These are phyloP conservation scores for Garrulus glandarius DNA, from an alignment of 2,797 vertebrate genomes.

Conservation along the genomic window DNA sequence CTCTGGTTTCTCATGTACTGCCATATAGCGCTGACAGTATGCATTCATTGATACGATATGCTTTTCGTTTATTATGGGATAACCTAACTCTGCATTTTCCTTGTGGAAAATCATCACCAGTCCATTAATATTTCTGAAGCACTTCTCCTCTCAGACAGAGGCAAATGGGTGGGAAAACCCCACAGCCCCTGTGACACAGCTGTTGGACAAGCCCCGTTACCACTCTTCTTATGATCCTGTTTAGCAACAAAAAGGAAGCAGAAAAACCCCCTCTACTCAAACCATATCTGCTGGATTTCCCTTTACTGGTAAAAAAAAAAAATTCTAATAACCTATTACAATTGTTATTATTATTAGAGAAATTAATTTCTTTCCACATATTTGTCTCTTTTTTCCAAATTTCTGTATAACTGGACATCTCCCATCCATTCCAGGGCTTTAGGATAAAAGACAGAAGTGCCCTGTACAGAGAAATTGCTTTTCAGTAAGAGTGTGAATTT, in stretches of 20 bases:
- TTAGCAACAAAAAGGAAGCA: background rate
- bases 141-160: background rate
- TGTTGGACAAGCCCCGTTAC: background rate
- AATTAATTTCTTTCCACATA: background rate
- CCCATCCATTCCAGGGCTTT: background rate
- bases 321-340: background rate
- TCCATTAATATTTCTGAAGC: background rate
- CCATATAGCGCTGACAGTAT: background rate
- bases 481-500: background rate
- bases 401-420: background rate
- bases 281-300: background rate
- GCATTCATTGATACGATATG: background rate
- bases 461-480: background rate
- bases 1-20: background rate
- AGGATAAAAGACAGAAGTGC: background rate
- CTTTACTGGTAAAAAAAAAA: background rate
- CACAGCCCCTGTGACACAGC: background rate
- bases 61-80: conserved; percentile 19
- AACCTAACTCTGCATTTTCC: background rate
- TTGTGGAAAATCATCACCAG: conserved; percentile 24
- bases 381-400: background rate
- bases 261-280: background rate
- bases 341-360: background rate
- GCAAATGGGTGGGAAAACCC: background rate
- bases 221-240: background rate